These are phyloP conservation scores for Phthorimaea operculella DNA, from an alignment of 1,140 invertebrate species.

Conservation along the genomic window DNA sequence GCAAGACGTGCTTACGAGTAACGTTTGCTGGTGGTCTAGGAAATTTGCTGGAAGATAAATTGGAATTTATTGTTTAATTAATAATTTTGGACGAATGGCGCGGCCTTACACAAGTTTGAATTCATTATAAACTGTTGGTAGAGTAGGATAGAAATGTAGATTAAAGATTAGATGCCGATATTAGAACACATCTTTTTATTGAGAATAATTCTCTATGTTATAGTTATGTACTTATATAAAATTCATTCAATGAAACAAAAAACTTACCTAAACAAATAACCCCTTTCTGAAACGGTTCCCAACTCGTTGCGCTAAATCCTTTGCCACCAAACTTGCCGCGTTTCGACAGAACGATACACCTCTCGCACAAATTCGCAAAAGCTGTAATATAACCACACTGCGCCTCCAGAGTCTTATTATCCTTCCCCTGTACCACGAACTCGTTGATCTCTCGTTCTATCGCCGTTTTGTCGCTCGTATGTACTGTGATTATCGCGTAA, in stretches of 20 bases:
- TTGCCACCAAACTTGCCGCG: conserved; percentile 52
- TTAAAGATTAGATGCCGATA: too few species aligned
- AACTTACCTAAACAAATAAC: conserved; percentile 70
- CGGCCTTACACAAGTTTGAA: too few species aligned
- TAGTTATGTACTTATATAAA: too few species aligned
- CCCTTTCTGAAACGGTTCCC: conserved; percentile 68
- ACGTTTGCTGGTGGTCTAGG: conserved; percentile 68
- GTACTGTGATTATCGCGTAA: conserved; percentile 74
- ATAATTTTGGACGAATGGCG: too few species aligned
- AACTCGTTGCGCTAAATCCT: conserved; percentile 55
- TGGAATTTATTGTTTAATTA: conserved; percentile 13
- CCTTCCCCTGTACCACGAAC: conserved; percentile 64
- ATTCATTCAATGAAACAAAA: not conserved
- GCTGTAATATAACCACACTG: conserved; percentile 80
- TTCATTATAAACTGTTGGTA: too few species aligned
- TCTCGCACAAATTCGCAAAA: conserved; percentile 75
- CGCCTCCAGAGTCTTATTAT: conserved; percentile 73
- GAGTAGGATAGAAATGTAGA: too few species aligned
- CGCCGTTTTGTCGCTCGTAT: conserved; percentile 60
- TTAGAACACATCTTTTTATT: too few species aligned
- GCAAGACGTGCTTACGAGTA: conserved; percentile 73
- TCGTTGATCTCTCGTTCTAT: conserved; percentile 70
- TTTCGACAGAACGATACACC: conserved; percentile 68
- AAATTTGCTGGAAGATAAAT: conserved; percentile 65
- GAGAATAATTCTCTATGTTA: too few species aligned